Conservation (phyloP, 2,888 invertebrate species). For the Ophion obscuratus region DNA sequence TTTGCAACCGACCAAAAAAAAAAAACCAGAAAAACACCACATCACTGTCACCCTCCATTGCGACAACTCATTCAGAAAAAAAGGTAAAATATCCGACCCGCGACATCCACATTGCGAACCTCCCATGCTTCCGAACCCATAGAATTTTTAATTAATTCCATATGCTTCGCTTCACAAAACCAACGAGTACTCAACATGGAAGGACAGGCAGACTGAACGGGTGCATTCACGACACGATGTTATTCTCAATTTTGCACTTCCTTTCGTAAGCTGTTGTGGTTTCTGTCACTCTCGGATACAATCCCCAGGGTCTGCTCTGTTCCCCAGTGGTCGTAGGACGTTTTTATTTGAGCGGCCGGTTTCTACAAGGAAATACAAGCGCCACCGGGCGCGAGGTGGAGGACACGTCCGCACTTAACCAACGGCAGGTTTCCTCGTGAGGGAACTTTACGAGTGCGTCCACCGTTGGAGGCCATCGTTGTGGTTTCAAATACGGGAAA, state of each 20-base stretch:
- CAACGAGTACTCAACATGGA: background rate
- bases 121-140: background rate
- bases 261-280: slow-evolving; percentile 20
- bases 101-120: background rate
- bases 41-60: too few species aligned
- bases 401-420: slow-evolving; percentile 14
- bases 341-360: slow-evolving; percentile 37
- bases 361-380: slow-evolving; percentile 30
- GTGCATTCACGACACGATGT: slow-evolving; percentile 15
- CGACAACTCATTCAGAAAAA: too few species aligned
- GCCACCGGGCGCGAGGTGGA: background rate
- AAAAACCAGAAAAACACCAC: background rate
- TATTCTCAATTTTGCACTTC: slow-evolving; percentile 35
- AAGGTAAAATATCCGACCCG: too few species aligned
- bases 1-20: background rate
- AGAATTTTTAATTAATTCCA: slow-evolving; percentile 25
- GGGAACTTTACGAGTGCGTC: slow-evolving; percentile 46
- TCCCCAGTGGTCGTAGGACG: slow-evolving; percentile 16
- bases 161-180: background rate
- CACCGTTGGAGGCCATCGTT: background rate
- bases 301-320: slow-evolving; percentile 52
- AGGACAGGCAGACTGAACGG: background rate
- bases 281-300: slow-evolving; percentile 40
- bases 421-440: slow-evolving; percentile 19
- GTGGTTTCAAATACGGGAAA: background rate